Conservation (phyloP, 2,888 invertebrate species). For the Heliconius charithonia region DNA sequence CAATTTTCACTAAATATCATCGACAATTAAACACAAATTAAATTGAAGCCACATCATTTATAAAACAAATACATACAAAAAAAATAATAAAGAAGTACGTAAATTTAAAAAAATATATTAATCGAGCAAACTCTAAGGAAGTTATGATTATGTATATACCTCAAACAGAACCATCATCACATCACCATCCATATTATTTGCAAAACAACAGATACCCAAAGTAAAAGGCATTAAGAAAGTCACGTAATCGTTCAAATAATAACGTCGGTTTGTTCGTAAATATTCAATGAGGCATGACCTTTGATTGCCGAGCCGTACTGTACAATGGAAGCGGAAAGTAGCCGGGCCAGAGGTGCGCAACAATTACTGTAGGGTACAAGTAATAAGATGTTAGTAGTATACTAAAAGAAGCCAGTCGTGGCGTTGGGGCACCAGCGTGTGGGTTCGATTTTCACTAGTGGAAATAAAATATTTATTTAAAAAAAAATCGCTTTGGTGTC, state of each 20-base stretch:
- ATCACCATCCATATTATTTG: not conserved
- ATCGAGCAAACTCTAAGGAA: not conserved
- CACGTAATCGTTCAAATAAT: conserved; percentile 49
- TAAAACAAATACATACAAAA: no score
- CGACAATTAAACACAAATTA: no score
- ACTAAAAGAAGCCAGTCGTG: not conserved
- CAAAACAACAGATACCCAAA: conserved; percentile 16
- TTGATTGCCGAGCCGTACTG: conserved; percentile 52
- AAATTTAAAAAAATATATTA: not conserved
- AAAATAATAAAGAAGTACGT: no score
- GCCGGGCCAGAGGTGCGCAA: conserved; percentile 71
- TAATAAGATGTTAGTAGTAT: conserved; percentile 16
- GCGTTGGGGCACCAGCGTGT: no score
- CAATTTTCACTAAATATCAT: no score
- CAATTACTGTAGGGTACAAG: conserved; percentile 59
- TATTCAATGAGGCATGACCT: conserved; percentile 56
- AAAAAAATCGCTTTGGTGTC: no score
- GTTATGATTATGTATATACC: not conserved
- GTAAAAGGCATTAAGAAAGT: conserved; percentile 42
- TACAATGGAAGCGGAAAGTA: conserved; percentile 73
- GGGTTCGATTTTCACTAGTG: no score
- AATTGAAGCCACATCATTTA: no score
- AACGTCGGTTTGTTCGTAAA: conserved; percentile 54
- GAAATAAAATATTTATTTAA: no score
- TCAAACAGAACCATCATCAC: no score